A percentile compares a stretch with the other conserved stretches of the same genome.
These are phyloP conservation scores for Drymodes brunneopygia DNA, from an alignment of 2,113 vertebrate species.

Conservation along the genomic window DNA sequence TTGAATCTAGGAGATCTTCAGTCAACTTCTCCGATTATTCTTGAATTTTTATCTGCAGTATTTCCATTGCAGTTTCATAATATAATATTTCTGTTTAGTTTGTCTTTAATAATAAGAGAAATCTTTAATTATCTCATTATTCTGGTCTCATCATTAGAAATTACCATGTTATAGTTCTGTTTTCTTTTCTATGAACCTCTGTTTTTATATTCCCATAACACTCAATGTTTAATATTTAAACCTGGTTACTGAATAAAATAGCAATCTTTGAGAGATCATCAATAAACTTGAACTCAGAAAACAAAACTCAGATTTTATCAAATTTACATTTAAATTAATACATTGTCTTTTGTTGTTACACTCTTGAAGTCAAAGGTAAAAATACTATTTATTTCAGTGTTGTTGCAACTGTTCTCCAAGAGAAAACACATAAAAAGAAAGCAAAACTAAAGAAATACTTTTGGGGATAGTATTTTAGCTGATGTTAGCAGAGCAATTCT, in stretches of 20 bases:
- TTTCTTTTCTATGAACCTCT: neutral
- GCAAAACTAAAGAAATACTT: neutral
- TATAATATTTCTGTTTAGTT: neutral
- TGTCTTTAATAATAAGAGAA: neutral
- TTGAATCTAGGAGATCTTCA: neutral
- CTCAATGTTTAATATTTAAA: neutral
- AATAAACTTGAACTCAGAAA: neutral
- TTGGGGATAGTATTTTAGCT: neutral
- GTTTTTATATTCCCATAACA: neutral
- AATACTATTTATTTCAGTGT: neutral
- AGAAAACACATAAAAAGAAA: neutral
- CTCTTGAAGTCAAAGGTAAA: neutral
- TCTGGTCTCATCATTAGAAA: neutral
- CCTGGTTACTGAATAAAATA: neutral
- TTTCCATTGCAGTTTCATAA: neutral
- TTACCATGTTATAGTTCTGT: neutral
- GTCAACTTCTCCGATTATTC: neutral
- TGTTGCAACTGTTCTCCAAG: neutral
- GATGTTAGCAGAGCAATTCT: neutral
- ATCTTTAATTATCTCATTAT: neutral
- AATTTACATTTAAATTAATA: neutral
- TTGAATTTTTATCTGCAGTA: neutral
- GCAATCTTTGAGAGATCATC: neutral
- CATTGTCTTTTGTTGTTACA: neutral
- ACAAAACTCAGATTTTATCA: neutral